Conservation (phyloP, 2,888 invertebrate species). For the Polylopha cassiicola region DNA sequence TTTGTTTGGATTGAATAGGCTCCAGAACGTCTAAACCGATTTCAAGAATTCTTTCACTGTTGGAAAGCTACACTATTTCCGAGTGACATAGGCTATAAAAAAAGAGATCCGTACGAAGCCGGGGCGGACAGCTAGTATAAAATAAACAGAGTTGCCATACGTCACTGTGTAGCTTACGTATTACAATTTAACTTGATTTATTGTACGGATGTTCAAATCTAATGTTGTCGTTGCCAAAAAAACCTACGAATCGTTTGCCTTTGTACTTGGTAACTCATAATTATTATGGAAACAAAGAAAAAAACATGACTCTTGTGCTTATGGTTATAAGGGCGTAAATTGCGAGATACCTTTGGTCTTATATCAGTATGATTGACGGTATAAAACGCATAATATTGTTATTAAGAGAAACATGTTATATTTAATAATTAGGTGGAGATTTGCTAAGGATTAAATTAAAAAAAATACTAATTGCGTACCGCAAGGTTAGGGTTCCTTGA, state of each 20-base stretch:
- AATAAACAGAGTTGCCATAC: too few relatives aligned
- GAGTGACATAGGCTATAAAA: too few relatives aligned
- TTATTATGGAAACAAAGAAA: slow-evolving; percentile 8
- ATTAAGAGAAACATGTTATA: slow-evolving; percentile 14
- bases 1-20: too few relatives aligned
- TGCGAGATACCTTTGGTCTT: not conserved
- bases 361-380: slow-evolving; percentile 13
- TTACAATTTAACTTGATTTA: not conserved
- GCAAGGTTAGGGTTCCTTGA: not conserved
- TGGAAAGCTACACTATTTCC: too few relatives aligned
- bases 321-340: not conserved
- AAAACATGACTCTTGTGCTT: slow-evolving; percentile 4
- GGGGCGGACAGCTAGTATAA: too few relatives aligned
- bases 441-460: slow-evolving; percentile 1
- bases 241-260: slow-evolving; percentile 14
- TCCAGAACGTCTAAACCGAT: too few relatives aligned
- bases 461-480: slow-evolving; percentile 1
- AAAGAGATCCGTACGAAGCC: too few relatives aligned
- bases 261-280: slow-evolving; percentile 18
- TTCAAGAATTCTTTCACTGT: too few relatives aligned
- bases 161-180: not conserved
- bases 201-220: not conserved
- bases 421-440: slow-evolving; percentile 14
- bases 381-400: slow-evolving; percentile 13
- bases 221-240: slow-evolving; percentile 1